Base-by-base conservation (phyloP, 2,113 vertebrate species). In the Nansenia antarctica region DNA sequence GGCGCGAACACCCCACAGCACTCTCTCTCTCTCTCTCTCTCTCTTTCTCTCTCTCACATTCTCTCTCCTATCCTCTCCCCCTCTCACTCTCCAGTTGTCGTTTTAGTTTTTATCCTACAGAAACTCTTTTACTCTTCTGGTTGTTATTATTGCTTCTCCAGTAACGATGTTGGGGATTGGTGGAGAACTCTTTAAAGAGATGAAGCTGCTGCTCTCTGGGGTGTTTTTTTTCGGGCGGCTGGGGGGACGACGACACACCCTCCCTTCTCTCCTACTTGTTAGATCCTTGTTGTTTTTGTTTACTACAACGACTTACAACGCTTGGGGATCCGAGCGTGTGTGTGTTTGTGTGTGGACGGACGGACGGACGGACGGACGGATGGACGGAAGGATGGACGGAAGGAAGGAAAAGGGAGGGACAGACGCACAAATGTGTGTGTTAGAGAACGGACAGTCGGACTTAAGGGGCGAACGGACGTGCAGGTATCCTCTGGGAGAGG, bases 291-390 rank as follows among this genome's bases (percentile, higher is more conserved):
- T 90, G n/a, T 74, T 42, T 69, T 69, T 22, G 86, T 89, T 89
- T 77, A 15, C 89, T 84, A 87, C 84, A 66, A 86, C 84, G 67
- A 86, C 73, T 84, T 87, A 91, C 88, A 80, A 91, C 88, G 80
- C 69, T 70, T 62, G 26, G 22, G 60, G 59, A 67, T 37, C 22
- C 29, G 32, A 42, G 64, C 27, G 65, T 65, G 61, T 65, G 5
- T 62, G 42, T 65, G 61, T 6, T 39, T 30, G 65, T 65, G 61
- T 65, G 5, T 62, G 42, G 62, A 54, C 3, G 35, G 26, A 20
- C 27, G 31, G 34, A 53, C 31, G 26, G 64, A 63, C 62, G 6
- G 69, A 66, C 42, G 69, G 67, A 78, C 31, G 35, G 59, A 76
- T 45, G 34, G 63, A 62, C 39, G 60, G 65, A 77, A n/a, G 31